phyloP scores from a whole-genome alignment of 2,888 invertebrate genomes.

The Caenorhabditis afra region DNA sequence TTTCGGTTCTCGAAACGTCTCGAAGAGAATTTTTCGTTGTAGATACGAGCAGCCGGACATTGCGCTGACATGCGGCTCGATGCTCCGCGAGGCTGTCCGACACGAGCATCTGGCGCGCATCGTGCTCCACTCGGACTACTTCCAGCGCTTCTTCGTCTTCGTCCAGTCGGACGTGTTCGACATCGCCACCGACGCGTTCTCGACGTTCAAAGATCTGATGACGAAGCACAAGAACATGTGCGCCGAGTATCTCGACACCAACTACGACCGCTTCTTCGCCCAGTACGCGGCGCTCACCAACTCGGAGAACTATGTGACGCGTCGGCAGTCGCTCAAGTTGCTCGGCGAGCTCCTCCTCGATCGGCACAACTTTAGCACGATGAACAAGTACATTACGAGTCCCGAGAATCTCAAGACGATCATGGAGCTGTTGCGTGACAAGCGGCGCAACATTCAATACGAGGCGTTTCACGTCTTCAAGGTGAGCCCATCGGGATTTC shows the following conservation, averaged over 20 bases:
- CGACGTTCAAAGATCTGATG: conserved; percentile 92
- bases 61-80: conserved; percentile 98
- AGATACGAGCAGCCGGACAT: conserved; percentile 97
- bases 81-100: conserved; percentile 97
- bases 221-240: conserved; percentile 87
- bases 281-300: conserved; percentile 97
- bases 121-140: conserved; percentile 96
- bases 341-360: conserved; percentile 96
- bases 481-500: too few relatives aligned
- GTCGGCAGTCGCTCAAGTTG: conserved; percentile 97
- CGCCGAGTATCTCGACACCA: conserved; percentile 97
- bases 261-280: conserved; percentile 96
- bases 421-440: conserved; percentile 99
- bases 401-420: conserved; percentile 98
- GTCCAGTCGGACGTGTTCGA: conserved; percentile 88
- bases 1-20: too few relatives aligned
- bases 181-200: conserved; percentile 99
- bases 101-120: conserved; percentile 98
- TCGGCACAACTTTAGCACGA: conserved; percentile 97
- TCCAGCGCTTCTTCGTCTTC: conserved; percentile 99
- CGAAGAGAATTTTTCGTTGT: too few relatives aligned
- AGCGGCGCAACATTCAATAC: conserved; percentile 99
- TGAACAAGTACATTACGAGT: conserved; percentile 88
- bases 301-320: conserved; percentile 99
- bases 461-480: conserved; percentile 99